phyloP scores from a whole-genome alignment of 2,888 invertebrate species.

The Lobophora halterata region DNA sequence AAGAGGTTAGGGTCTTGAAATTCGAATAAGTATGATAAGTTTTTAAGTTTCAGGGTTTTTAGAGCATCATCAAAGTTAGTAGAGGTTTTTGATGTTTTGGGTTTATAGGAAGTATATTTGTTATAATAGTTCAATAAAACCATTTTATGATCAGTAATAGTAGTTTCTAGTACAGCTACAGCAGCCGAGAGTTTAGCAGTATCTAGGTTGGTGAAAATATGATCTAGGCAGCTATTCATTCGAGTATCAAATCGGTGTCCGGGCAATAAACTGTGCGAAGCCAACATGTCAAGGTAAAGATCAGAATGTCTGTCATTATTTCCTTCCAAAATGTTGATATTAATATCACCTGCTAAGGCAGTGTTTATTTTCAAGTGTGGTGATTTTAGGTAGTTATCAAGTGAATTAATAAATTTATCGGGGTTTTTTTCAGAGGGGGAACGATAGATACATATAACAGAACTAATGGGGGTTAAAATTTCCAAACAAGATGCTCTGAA shows the following conservation, averaged over 20 bases:
- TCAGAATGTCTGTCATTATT: background rate
- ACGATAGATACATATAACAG: constrained; percentile 17
- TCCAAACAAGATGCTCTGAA: constrained; percentile 14
- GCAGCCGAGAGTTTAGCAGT: background rate
- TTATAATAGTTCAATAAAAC: too few relatives aligned
- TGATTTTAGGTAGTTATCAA: constrained; percentile 4
- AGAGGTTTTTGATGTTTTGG: background rate
- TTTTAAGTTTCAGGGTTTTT: background rate
- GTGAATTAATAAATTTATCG: constrained; percentile 9
- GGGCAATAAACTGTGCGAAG: constrained; percentile 1
- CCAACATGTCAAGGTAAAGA: constrained; percentile 9
- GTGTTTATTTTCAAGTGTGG: constrained; percentile 4
- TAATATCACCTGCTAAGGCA: constrained; percentile 12
- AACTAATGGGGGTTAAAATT: constrained; percentile 3
- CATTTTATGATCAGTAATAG: too few relatives aligned
- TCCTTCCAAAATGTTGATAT: background rate
- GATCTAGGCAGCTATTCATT: constrained; percentile 12
- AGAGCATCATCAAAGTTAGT: background rate
- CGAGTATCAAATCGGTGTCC: constrained; percentile 6
- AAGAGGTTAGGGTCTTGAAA: background rate
- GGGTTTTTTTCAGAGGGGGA: constrained; percentile 9
- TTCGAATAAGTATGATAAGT: background rate
- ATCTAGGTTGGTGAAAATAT: constrained; percentile 2
- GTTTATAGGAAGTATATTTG: background rate
- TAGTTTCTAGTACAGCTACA: background rate